Percentiles rank a stretch among this genome's conserved stretches.
phyloP scores from a whole-genome alignment of 2,888 invertebrate species.

The Ptychoptera contaminata region DNA sequence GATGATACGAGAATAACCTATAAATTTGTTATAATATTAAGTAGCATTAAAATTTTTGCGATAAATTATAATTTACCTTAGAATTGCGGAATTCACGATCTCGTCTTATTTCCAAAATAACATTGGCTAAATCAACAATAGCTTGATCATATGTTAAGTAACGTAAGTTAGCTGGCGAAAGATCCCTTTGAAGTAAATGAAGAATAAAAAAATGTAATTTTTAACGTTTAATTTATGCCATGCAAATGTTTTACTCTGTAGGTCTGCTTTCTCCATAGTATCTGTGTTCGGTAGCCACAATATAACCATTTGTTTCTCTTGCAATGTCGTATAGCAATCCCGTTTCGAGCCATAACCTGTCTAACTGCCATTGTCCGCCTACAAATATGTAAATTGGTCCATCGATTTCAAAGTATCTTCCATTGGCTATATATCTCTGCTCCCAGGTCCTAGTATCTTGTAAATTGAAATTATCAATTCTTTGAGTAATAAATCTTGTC shows the following conservation, averaged over 20 bases:
- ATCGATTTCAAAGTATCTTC: conserved; percentile 26
- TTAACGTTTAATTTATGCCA: no score
- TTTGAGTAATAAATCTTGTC: conserved; percentile 36
- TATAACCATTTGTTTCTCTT: conserved; percentile 33
- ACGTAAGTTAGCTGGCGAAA: conserved; percentile 38
- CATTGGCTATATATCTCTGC: conserved; percentile 33
- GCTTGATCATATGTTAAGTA: conserved; percentile 49
- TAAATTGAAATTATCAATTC: conserved; percentile 40
- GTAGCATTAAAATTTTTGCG: no score
- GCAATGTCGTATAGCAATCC: conserved; percentile 43
- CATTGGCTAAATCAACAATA: conserved; percentile 47
- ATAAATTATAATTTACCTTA: no score
- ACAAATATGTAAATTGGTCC: conserved; percentile 42
- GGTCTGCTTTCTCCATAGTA: conserved; percentile 57
- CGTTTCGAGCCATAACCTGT: conserved; percentile 33
- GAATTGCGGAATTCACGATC: no score
- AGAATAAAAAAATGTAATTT: conserved; percentile 1
- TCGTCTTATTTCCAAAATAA: conserved; percentile 29
- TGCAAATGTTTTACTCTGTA: conserved; percentile 33
- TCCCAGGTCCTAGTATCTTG: conserved; percentile 35
- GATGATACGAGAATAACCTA: no score
- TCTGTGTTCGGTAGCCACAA: conserved; percentile 58
- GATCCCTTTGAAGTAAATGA: conserved; percentile 28
- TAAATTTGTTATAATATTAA: no score
- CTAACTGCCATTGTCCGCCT: conserved; percentile 55